Base-by-base conservation (phyloP, 2,888 invertebrate genomes). In the Psococerastis gibbosa region DNA sequence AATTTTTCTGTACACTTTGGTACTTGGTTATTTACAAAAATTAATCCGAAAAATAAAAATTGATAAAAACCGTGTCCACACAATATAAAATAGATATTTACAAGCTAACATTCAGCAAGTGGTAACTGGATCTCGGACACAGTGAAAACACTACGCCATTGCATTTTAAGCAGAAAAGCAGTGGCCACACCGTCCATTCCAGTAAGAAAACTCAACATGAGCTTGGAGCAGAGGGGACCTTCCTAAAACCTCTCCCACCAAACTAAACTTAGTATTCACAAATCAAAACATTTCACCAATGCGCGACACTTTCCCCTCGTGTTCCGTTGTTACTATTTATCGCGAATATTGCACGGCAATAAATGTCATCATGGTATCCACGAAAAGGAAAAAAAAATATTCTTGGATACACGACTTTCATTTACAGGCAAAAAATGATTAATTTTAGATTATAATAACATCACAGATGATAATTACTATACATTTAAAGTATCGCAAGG, bases 51-150 rank as follows among this genome's bases (percentile, higher is more conserved):
- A 38, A 38, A 38, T 17, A 17, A 38, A 15, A 38, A 38, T 38
- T 5, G 20, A 38, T 38, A 38, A 38, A 38, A 38, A 38, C 13
- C 6, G 9, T 18, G 38, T 38, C 13, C 20, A 20, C 38, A 18
- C 38, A 18, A 38, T 20, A 38, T 18, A 38, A 5, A 6, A 20
- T 3, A 5, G n/a, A 18, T 38, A 38, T 38, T 15, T 38, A 38
- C 38, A 38, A 11, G 20, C 20, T 38, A 38, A 38, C 38, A 38
- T 38, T 38, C 20, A 38, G 38, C 6, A 38, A 38, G 38, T 38
- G 38, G 38, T 38, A 38, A 38, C 38, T 38, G 18, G n/a, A 38
- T 33, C n/a, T n/a, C n/a, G n/a, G n/a, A n/a, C n/a, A n/a, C n/a
- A n/a, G n/a, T n/a, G n/a, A n/a, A n/a, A n/a, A n/a, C n/a, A n/a